These are phyloP conservation scores for Mythimna pallens DNA, from an alignment of 2,888 invertebrate genomes.

Conservation along the genomic window DNA sequence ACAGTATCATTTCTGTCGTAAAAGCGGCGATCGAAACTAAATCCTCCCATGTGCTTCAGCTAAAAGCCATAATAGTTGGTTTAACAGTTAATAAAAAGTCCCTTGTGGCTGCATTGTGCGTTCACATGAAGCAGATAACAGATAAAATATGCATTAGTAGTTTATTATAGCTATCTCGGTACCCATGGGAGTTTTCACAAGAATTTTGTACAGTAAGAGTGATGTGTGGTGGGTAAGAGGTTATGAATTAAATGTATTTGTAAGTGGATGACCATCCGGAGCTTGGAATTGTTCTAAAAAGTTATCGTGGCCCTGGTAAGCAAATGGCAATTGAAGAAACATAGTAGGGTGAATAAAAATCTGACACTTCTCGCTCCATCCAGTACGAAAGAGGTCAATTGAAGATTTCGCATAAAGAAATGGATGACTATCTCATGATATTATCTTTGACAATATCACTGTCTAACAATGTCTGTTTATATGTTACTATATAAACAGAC, in stretches of 20 bases:
- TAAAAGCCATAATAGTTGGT: constrained; percentile 72
- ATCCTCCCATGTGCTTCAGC: constrained; percentile 13
- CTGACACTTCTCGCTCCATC: no score
- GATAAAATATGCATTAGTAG: constrained; percentile 57
- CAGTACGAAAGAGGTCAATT: no score
- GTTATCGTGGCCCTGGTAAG: no score
- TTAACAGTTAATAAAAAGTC: constrained; percentile 75
- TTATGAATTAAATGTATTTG: not conserved
- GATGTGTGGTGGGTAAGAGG: not conserved
- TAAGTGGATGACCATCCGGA: not conserved
- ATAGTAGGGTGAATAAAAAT: no score
- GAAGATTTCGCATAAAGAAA: not conserved
- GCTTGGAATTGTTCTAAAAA: no score
- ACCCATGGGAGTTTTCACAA: constrained; percentile 15
- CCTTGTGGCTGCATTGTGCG: constrained; percentile 62
- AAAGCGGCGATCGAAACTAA: not conserved
- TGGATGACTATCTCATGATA: not conserved
- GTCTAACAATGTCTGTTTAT: no score
- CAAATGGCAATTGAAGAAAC: no score
- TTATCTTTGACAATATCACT: not conserved
- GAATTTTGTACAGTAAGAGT: constrained; percentile 9
- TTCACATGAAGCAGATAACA: constrained; percentile 52
- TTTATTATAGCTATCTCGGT: constrained; percentile 37
- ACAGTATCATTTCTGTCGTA: not conserved
- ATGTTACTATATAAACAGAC: no score